Evolutionary conservation across 2,797 vertebrate species (phyloP), one percentile per base, ranked within the genome.

Genomic region (Mastacembelus armatus): DNA sequence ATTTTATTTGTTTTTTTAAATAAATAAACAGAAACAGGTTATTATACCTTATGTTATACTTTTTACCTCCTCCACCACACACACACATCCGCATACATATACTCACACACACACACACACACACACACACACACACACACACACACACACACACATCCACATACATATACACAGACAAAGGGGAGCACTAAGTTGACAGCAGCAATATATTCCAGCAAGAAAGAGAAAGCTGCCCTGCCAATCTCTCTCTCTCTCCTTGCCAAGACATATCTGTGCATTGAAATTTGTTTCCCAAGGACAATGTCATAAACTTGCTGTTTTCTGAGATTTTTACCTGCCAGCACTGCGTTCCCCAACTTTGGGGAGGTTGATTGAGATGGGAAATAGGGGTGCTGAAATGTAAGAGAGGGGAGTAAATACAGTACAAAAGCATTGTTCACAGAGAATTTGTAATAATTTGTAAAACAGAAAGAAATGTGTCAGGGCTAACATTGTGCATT

Each of bases 261-360:
- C 92, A 91, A 94, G 92, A 94, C 87, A 96, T 96, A 96, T 96
- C 94, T 93, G 95, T 93, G 95, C 95, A 95, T 95, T 96, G 95
- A 96, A 96, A 95, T 96, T 96, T 94, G 81, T 93, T 95, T 94
- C 90, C 94, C 96, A 97, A 97, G 96, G 96, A 95, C 95, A 95
- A 93, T 94, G 95, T 95, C 95, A 96, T 97, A 96, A 97, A 97
- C 95, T 96, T 95, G 94, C 74, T 94, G 92, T 94, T 96, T 96
- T 95, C 92, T 92, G 93, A 81, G 92, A 94, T 94, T 95, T 94
- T 95, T 94, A 95, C 95, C 94, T 95, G 94, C 94, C 90, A 92
- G 59, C 11, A 14, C 55, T 93, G 92, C 79, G 90, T 93, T 94
- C 81, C 89, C 92, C 90, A 95, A 95, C 93, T 95, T 95, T 93